Conservation (phyloP, 2,113 vertebrate species). For the rat (Rattus norvegicus) region GRCr8 NC_086020.1:16085001-16085500, state of each 20-base stretch:
- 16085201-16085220: neutral
- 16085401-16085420: neutral
- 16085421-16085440: neutral
- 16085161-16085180: neutral
- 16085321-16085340: neutral
- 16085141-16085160: neutral
- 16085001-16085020: neutral
- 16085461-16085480: neutral
- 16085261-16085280: neutral
- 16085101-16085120: neutral
- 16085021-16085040: neutral
- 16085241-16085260: neutral
- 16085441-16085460: neutral
- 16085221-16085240: neutral
- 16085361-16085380: neutral
- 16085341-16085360: neutral
- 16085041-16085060: neutral
- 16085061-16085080: neutral
- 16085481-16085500: neutral
- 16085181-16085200: neutral
- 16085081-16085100: neutral
- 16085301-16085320: neutral
- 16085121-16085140: neutral
- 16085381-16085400: neutral
- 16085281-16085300: neutral